Conservation (phyloP, 2,113 vertebrate species). For the Caracal caracal region DNA sequence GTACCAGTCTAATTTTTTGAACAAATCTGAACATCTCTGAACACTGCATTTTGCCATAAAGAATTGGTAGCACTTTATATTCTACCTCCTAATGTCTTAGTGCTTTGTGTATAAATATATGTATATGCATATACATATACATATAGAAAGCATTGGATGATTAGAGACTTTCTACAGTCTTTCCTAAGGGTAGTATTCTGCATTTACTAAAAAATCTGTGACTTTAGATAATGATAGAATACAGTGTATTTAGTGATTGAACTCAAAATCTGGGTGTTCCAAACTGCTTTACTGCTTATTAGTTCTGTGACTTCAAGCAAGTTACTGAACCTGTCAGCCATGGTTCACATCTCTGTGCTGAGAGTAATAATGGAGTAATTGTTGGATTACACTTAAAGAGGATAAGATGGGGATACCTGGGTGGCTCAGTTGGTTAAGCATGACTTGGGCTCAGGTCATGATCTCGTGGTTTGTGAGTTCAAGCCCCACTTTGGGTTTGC, state of each 20-base stretch:
- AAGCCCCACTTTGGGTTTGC: no score
- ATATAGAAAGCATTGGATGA: not conserved
- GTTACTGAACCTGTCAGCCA: not conserved
- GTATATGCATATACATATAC: not conserved
- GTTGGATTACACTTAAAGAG: not conserved
- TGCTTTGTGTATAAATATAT: not conserved
- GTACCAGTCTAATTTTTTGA: not conserved
- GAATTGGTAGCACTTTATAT: not conserved
- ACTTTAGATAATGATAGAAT: not conserved
- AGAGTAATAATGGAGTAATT: not conserved
- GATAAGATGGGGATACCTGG: not conserved
- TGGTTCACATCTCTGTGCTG: not conserved
- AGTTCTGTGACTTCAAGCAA: not conserved
- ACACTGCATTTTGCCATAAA: slow-evolving; percentile 13
- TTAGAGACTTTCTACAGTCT: not conserved
- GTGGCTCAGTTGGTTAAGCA: no score
- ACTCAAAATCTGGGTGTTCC: not conserved
- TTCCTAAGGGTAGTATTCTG: not conserved
- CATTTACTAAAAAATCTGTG: slow-evolving; percentile 18
- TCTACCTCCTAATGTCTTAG: not conserved
- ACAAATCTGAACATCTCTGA: slow-evolving; percentile 31
- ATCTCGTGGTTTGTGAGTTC: no score
- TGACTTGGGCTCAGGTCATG: no score
- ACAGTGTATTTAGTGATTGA: not conserved
- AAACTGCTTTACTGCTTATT: not conserved